Evolutionary conservation across 35 echinoderm and acorn worm species (phyloP).

Genomic region (Acanthaster planci): DNA sequence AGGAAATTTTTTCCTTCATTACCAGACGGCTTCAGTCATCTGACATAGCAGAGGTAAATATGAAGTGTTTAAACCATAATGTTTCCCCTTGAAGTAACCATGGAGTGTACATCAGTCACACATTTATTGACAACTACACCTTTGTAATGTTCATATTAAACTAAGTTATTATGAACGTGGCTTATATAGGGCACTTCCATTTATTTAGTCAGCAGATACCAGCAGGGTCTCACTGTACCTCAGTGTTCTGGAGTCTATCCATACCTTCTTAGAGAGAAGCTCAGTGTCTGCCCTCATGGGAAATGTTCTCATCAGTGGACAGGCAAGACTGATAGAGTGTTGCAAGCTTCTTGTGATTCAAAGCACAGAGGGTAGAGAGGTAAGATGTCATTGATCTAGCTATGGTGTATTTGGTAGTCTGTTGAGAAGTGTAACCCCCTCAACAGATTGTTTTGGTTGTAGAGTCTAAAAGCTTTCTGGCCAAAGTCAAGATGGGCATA

Average conservation of each 20-base stretch:
- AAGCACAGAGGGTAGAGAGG: constrained; percentile 4
- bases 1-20: constrained; percentile 15
- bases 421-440: no score
- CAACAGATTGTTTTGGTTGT: no score
- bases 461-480: no score
- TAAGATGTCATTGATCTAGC: neutral
- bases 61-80: no score
- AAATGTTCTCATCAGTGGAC: neutral
- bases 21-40: constrained; percentile 9
- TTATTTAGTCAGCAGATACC: neutral
- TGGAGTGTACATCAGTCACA: no score
- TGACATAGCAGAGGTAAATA: constrained; percentile 18
- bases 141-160: no score
- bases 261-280: neutral
- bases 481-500: no score
- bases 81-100: no score
- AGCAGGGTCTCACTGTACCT: constrained; percentile 5
- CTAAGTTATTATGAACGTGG: no score
- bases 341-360: neutral
- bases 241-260: neutral
- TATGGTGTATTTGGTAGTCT: no score
- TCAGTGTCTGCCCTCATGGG: neutral
- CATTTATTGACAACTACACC: no score
- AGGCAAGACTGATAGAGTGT: neutral
- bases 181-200: no score